These are phyloP conservation scores for Calameuta pallipes DNA, from an alignment of 2,888 invertebrate species.

Conservation along the genomic window DNA sequence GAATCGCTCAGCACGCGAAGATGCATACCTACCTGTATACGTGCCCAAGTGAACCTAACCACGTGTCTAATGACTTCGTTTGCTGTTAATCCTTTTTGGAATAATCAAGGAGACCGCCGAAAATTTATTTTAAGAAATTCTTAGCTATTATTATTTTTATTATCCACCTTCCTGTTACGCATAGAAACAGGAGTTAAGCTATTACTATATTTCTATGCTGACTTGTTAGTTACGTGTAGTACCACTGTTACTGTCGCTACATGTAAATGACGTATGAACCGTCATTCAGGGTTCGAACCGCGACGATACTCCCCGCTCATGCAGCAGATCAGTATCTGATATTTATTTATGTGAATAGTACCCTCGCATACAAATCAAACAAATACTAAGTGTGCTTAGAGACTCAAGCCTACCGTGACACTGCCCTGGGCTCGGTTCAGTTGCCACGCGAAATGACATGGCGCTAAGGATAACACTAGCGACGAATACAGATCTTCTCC, in stretches of 20 bases:
- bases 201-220: neutral
- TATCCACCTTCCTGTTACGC: neutral
- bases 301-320: slow-evolving; percentile 19
- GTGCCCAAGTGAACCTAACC: neutral
- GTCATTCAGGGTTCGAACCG: slow-evolving; percentile 4
- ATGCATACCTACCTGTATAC: neutral
- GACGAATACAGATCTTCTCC: neutral
- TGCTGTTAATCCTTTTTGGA: neutral
- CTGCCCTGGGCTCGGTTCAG: slow-evolving; percentile 2
- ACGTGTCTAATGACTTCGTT: neutral
- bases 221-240: neutral
- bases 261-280: neutral
- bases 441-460: slow-evolving; percentile 4
- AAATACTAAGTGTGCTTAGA: slow-evolving; percentile 17
- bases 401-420: slow-evolving; percentile 8
- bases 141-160: neutral
- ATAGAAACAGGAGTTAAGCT: neutral
- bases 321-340: slow-evolving; percentile 28
- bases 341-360: slow-evolving; percentile 31
- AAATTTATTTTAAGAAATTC: neutral
- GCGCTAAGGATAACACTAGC: neutral
- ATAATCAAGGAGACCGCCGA: neutral
- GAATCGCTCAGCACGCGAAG: neutral
- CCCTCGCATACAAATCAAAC: slow-evolving; percentile 20
- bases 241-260: neutral